Percentiles rank a stretch among this genome's conserved stretches.
phyloP scores from a whole-genome alignment of 2,888 invertebrate genomes.

The Rhingia campestris region DNA sequence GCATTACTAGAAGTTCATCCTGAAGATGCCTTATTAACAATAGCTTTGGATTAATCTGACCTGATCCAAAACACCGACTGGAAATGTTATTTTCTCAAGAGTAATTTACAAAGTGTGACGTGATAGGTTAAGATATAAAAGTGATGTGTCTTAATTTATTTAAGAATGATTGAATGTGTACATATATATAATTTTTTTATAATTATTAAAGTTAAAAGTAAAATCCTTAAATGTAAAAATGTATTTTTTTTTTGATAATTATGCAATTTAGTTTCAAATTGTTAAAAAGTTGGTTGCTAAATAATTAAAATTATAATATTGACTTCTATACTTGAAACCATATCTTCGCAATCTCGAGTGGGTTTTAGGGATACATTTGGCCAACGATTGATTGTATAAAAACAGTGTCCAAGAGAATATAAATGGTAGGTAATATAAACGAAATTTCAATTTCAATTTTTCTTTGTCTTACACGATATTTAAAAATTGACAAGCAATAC shows the following conservation, averaged over 20 bases:
- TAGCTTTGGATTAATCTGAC: slow-evolving; percentile 82
- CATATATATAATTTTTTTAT: slow-evolving; percentile 44
- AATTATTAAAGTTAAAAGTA: slow-evolving; percentile 44
- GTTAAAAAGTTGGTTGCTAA: too few species aligned
- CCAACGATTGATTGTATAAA: too few species aligned
- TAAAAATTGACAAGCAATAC: too few species aligned
- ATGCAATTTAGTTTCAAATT: not conserved
- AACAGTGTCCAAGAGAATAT: too few species aligned
- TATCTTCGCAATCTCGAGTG: too few species aligned
- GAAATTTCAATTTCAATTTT: too few species aligned
- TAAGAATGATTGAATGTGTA: slow-evolving; percentile 65
- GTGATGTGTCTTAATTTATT: slow-evolving; percentile 69
- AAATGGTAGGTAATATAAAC: too few species aligned
- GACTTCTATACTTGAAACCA: too few species aligned
- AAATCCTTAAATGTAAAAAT: slow-evolving; percentile 6
- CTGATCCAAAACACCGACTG: slow-evolving; percentile 1
- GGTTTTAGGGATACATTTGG: too few species aligned
- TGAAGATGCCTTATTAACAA: slow-evolving; percentile 94
- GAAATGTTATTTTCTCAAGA: slow-evolving; percentile 34
- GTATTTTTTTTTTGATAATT: slow-evolving; percentile 41
- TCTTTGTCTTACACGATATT: too few species aligned
- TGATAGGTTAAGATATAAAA: slow-evolving; percentile 51
- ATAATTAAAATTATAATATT: too few species aligned
- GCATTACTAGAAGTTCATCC: slow-evolving; percentile 92
- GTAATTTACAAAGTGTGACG: slow-evolving; percentile 38